Evolutionary conservation across 2,888 invertebrate genomes (phyloP).

Genomic region (Sarcophaga carnaria): DNA sequence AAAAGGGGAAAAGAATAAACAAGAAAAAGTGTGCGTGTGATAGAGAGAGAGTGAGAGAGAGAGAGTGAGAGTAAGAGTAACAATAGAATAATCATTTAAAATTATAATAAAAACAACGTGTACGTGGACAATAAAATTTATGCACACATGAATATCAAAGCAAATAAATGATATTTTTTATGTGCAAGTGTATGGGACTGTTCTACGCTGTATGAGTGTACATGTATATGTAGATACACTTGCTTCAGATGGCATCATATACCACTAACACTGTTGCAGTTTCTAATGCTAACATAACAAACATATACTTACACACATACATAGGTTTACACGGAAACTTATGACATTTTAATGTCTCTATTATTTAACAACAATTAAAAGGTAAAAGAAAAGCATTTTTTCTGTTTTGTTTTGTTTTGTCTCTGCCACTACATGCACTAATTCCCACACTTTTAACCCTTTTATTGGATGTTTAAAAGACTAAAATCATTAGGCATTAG

Average conservation of each 20-base stretch:
- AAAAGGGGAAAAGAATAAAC: background rate
- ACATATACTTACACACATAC: slow-evolving; percentile 20
- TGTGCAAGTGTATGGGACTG: no score
- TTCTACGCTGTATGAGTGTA: background rate
- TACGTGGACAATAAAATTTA: slow-evolving; percentile 29
- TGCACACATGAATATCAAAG: background rate
- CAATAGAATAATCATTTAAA: slow-evolving; percentile 34
- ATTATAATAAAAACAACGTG: slow-evolving; percentile 27
- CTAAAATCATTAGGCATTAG: no score
- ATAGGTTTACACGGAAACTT: slow-evolving; percentile 50
- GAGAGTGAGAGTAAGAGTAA: slow-evolving; percentile 4
- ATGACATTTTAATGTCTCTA: slow-evolving; percentile 62
- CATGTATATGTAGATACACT: background rate
- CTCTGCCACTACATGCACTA: no score
- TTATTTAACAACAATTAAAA: slow-evolving; percentile 65
- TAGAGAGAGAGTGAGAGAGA: no score
- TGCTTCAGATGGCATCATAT: background rate
- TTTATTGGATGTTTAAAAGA: no score
- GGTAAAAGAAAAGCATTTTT: background rate
- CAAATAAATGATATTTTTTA: background rate
- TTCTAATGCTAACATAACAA: background rate
- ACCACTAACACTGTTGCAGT: background rate
- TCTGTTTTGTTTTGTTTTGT: background rate
- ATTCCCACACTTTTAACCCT: no score
- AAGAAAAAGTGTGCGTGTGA: no score